Evolutionary conservation across 2,113 vertebrate genomes (phyloP).

Genomic region (Nibea coibor): DNA sequence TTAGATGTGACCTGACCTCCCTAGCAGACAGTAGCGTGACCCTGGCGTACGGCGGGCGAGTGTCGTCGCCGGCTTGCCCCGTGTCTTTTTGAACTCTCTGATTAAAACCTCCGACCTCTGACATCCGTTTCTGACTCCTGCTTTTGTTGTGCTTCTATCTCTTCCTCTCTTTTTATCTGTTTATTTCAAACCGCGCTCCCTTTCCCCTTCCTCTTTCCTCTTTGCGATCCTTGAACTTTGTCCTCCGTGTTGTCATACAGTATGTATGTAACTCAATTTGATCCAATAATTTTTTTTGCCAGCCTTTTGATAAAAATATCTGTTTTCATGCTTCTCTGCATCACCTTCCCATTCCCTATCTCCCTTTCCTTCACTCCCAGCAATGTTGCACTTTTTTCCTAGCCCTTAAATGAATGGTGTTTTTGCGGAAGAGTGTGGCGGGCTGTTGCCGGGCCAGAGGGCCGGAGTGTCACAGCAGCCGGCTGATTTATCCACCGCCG

Average conservation of each 20-base stretch:
- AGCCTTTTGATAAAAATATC: constrained; percentile 10
- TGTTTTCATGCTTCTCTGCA: constrained; percentile 41
- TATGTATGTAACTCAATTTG: constrained; percentile 11
- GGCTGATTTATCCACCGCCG: constrained; percentile 83
- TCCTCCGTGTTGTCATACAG: constrained; percentile 36
- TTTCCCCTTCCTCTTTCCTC: constrained; percentile 75
- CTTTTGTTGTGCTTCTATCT: constrained; percentile 38
- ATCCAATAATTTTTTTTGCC: not conserved
- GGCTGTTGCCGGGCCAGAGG: constrained; percentile 66
- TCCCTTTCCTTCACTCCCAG: constrained; percentile 35
- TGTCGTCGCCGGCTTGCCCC: constrained; percentile 25
- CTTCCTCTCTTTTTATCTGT: constrained; percentile 72
- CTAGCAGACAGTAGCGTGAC: constrained; percentile 65
- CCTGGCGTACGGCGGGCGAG: constrained; percentile 51
- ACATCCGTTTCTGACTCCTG: constrained; percentile 43
- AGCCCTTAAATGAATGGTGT: constrained; percentile 78
- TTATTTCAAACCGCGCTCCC: constrained; percentile 70
- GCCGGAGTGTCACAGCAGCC: constrained; percentile 72
- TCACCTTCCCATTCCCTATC: constrained; percentile 37
- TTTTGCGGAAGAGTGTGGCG: constrained; percentile 81
- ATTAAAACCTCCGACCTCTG: constrained; percentile 70
- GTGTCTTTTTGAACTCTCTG: constrained; percentile 59
- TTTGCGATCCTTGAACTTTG: constrained; percentile 70
- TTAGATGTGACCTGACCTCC: constrained; percentile 67
- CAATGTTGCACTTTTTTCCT: constrained; percentile 53